Evolutionary conservation across 1,140 invertebrate species (phyloP).

Genomic region (Drosophila murphyi): DNA sequence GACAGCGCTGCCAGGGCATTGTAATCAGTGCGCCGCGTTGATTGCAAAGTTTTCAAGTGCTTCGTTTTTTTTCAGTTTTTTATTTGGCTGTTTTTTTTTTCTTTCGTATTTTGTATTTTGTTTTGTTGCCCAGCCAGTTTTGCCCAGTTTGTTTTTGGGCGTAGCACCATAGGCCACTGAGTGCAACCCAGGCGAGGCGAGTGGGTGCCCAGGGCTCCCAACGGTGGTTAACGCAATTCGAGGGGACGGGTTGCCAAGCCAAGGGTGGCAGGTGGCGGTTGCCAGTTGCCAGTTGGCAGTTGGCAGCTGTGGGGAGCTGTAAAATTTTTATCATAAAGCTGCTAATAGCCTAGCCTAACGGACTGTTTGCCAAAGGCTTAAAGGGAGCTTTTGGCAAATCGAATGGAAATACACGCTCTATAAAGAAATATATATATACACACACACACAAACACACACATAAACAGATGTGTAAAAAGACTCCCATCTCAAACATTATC

Average conservation of each 20-base stretch:
- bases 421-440: neutral
- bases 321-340: slow-evolving; percentile 28
- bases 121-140: slow-evolving; percentile 15
- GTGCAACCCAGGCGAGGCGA: neutral
- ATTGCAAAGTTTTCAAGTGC: slow-evolving; percentile 80
- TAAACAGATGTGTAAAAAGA: too few species aligned
- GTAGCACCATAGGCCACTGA: slow-evolving; percentile 24
- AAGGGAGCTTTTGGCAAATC: slow-evolving; percentile 5
- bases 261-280: too few species aligned
- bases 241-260: neutral
- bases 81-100: slow-evolving; percentile 6
- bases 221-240: slow-evolving; percentile 11
- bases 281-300: neutral
- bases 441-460: too few species aligned
- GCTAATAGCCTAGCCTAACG: slow-evolving; percentile 30
- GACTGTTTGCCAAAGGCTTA: slow-evolving; percentile 20
- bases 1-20: slow-evolving; percentile 58
- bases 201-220: neutral
- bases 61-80: slow-evolving; percentile 33
- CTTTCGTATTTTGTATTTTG: slow-evolving; percentile 5
- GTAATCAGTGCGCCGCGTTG: slow-evolving; percentile 76
- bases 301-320: neutral
- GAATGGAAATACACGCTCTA: neutral
- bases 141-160: slow-evolving; percentile 49
- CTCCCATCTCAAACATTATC: too few species aligned